phyloP scores from a whole-genome alignment of 2,888 invertebrate genomes.

The Tiliacea aurago region DNA sequence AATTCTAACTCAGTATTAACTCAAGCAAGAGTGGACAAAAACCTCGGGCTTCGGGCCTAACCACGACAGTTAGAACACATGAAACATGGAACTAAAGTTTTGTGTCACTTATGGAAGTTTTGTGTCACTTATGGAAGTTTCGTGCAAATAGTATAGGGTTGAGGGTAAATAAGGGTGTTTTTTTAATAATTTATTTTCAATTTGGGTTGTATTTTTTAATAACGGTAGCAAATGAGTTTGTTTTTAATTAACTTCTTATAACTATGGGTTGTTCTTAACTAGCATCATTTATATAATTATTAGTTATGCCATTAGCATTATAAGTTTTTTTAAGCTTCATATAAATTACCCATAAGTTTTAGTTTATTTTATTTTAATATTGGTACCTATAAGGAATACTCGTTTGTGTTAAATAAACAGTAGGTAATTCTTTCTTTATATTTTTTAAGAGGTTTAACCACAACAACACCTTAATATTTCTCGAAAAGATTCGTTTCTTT shows the following conservation, averaged over 20 bases:
- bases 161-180: conserved; percentile 11
- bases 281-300: too few relatives aligned
- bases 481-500: neutral
- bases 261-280: too few relatives aligned
- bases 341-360: too few relatives aligned
- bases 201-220: neutral
- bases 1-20: conserved; percentile 58
- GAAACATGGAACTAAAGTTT: conserved; percentile 49
- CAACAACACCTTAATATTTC: neutral
- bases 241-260: too few relatives aligned
- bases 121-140: conserved; percentile 30
- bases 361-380: too few relatives aligned
- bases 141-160: conserved; percentile 16
- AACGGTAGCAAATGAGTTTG: too few relatives aligned
- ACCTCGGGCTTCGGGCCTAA: conserved; percentile 39
- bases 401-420: too few relatives aligned
- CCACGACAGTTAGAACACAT: conserved; percentile 50
- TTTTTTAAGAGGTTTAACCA: neutral
- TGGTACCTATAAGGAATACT: too few relatives aligned
- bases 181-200: neutral
- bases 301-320: too few relatives aligned
- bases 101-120: conserved; percentile 28
- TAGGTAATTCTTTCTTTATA: too few relatives aligned
- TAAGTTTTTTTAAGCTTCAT: too few relatives aligned
- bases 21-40: conserved; percentile 51